A percentile compares a stretch with the other conserved stretches of the same genome.
These are phyloP conservation scores for Paradoxurus hermaphroditus DNA, from an alignment of 2,113 vertebrate genomes.

Conservation along the genomic window DNA sequence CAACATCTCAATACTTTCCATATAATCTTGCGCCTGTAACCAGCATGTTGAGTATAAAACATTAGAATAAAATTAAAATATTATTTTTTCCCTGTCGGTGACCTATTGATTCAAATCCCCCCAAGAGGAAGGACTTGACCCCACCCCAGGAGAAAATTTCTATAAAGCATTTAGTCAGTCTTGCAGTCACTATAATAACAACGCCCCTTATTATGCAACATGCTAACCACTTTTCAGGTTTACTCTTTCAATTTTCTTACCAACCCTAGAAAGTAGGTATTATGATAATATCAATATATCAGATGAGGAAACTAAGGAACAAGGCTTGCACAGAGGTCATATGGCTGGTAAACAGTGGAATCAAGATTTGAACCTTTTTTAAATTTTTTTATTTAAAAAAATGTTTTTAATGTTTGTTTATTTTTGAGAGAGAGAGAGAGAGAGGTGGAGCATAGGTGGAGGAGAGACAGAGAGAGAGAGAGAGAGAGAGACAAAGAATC, in stretches of 20 bases:
- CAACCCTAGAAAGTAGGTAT: not conserved
- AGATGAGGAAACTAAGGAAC: not conserved
- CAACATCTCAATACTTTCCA: not conserved
- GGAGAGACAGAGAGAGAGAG: no score
- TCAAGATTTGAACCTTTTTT: not conserved
- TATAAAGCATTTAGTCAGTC: not conserved
- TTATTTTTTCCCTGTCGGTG: not conserved
- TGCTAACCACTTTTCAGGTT: not conserved
- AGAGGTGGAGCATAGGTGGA: no score
- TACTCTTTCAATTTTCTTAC: not conserved
- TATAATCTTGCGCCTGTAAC: not conserved
- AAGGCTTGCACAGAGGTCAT: not conserved
- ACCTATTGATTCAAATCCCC: not conserved
- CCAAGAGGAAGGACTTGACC: not conserved
- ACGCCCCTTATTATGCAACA: not conserved
- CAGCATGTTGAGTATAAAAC: not conserved
- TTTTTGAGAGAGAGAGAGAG: no score
- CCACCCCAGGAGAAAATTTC: not conserved
- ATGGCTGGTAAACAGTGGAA: not conserved
- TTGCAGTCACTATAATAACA: not conserved
- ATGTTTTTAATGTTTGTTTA: no score
- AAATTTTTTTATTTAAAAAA: no score
- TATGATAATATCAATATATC: not conserved
- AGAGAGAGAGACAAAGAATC: no score
- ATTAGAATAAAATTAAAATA: not conserved